Evolutionary conservation across 2,888 invertebrate species (phyloP).

Genomic region (Alitta virens): DNA sequence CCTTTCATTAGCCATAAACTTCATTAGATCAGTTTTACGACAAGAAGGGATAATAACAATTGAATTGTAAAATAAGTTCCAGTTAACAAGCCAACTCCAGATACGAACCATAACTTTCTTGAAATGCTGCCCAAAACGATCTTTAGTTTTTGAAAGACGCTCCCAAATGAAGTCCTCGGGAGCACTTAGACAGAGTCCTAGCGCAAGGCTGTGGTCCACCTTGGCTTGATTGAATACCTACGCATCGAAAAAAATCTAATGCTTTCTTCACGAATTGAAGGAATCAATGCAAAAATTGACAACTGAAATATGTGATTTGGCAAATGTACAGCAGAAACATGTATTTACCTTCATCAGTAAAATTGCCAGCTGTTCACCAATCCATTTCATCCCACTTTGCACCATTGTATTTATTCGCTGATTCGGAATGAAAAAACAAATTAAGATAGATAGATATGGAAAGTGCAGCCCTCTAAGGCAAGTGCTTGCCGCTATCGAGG

Average conservation of each 20-base stretch:
- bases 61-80: too few relatives aligned
- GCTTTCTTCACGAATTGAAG: too few relatives aligned
- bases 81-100: too few relatives aligned
- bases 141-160: constrained; percentile 33
- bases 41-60: too few relatives aligned
- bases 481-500: too few relatives aligned
- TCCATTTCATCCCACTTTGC: constrained; percentile 21
- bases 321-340: not conserved
- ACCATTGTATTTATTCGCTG: not conserved
- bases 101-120: constrained; percentile 38
- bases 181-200: constrained; percentile 32
- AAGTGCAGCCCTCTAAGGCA: too few relatives aligned
- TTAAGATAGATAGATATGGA: too few relatives aligned
- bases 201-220: constrained; percentile 38
- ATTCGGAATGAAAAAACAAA: too few relatives aligned
- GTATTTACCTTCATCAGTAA: constrained; percentile 33
- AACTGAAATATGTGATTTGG: not conserved
- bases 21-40: too few relatives aligned
- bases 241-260: too few relatives aligned
- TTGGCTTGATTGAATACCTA: constrained; percentile 39
- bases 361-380: constrained; percentile 30
- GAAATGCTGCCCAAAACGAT: constrained; percentile 37
- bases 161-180: constrained; percentile 32
- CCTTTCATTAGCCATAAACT: too few relatives aligned
- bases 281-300: too few relatives aligned